These are phyloP conservation scores for Apostichopus parvimensis DNA, from an alignment of 35 echinoderm and acorn worm species.

Conservation along the genomic window DNA sequence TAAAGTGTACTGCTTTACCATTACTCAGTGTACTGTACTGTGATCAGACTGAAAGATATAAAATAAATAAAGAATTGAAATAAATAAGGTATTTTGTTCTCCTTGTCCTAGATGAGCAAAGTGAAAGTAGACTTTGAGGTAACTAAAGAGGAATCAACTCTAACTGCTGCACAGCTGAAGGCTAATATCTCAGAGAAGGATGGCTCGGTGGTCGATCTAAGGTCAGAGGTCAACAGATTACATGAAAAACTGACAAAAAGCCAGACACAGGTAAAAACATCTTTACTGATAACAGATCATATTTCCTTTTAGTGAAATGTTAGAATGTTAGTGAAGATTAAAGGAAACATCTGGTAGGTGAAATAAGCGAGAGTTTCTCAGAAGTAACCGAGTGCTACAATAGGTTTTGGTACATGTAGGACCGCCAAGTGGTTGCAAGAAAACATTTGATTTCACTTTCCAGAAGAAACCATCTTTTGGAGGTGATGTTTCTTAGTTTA, in stretches of 20 bases:
- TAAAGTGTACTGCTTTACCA: too few species aligned
- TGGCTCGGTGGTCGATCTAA: constrained; percentile 39
- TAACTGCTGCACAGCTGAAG: constrained; percentile 48
- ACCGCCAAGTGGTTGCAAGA: too few species aligned
- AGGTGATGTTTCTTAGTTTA: too few species aligned
- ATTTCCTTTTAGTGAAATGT: background rate
- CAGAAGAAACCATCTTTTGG: too few species aligned
- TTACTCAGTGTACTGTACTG: too few species aligned
- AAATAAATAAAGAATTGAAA: background rate
- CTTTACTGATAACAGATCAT: background rate
- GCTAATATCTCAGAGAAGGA: constrained; percentile 66
- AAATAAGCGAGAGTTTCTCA: background rate
- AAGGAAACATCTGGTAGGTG: background rate
- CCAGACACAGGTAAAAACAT: constrained; percentile 63
- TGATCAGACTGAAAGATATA: too few species aligned
- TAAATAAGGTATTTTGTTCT: background rate
- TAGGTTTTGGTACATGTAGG: too few species aligned
- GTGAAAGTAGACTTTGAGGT: constrained; percentile 37
- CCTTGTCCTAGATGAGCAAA: constrained; percentile 18
- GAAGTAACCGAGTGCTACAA: background rate
- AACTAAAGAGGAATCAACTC: constrained; percentile 39
- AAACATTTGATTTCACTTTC: too few species aligned
- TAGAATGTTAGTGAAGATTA: background rate
- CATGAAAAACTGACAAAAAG: constrained; percentile 70
- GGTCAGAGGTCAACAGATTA: constrained; percentile 51